Percentiles rank a stretch among this genome's conserved stretches.
Conservation (phyloP, 2,797 vertebrate species). For the Bradypus variegatus region DNA sequence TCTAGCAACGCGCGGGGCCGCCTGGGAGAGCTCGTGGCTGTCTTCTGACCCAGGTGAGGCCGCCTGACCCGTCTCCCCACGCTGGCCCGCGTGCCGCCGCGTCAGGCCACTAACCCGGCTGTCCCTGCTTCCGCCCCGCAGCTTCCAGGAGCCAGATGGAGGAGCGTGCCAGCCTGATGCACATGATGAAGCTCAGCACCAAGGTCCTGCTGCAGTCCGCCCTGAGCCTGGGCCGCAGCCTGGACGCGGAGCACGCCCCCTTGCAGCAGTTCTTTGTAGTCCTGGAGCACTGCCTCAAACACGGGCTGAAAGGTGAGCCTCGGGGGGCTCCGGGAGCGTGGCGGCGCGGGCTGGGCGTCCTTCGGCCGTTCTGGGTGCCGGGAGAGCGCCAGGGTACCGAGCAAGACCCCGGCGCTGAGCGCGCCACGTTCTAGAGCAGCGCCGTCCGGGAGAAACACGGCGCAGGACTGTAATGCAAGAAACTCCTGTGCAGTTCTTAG, state of each 20-base stretch:
- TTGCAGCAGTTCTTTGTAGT: slow-evolving; percentile 97
- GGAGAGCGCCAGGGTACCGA: not conserved
- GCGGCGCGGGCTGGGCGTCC: not conserved
- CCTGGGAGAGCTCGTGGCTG: not conserved
- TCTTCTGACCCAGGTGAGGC: not conserved
- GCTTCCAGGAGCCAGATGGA: slow-evolving; percentile 80
- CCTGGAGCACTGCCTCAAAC: slow-evolving; percentile 96
- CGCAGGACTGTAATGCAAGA: not conserved
- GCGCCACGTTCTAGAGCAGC: too few relatives aligned
- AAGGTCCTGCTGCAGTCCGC: slow-evolving; percentile 96
- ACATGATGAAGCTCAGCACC: slow-evolving; percentile 97
- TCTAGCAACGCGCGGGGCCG: slow-evolving; percentile 12
- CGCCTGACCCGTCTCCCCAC: rapidly evolving
- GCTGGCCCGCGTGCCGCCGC: too few relatives aligned
- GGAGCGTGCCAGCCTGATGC: slow-evolving; percentile 93
- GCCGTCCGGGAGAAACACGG: not conserved
- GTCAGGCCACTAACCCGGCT: not conserved
- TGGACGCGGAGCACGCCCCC: slow-evolving; percentile 93
- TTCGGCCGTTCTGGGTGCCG: not conserved
- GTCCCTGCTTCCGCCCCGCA: slow-evolving; percentile 21
- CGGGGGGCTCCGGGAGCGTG: rapidly evolving
- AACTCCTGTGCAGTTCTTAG: not conserved
- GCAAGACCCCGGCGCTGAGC: not conserved
- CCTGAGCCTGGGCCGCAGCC: slow-evolving; percentile 88
- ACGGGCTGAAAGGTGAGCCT: slow-evolving; percentile 91